phyloP scores from a whole-genome alignment of 2,113 vertebrate species.

The Passer montanus region DNA sequence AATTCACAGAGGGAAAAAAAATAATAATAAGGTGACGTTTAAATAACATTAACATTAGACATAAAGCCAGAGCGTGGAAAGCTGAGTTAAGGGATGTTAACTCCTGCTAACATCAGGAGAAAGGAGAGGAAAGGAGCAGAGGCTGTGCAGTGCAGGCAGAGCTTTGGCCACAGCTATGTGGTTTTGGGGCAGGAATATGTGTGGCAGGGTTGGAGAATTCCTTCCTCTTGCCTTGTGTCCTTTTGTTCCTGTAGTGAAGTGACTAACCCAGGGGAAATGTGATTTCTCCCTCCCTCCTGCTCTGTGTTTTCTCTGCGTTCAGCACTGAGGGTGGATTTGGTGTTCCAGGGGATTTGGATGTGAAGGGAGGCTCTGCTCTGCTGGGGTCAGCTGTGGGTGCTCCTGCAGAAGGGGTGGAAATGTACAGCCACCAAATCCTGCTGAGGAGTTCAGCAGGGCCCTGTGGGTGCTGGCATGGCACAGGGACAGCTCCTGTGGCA shows the following conservation, averaged over 20 bases:
- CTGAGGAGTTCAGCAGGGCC: background rate
- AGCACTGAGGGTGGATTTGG: background rate
- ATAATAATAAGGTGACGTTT: background rate
- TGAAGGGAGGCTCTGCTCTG: background rate
- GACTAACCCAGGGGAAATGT: background rate
- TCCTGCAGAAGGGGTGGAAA: background rate
- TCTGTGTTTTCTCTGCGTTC: background rate
- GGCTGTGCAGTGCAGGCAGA: background rate
- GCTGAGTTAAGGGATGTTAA: background rate
- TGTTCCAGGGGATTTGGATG: background rate
- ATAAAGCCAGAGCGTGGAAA: conserved; percentile 10
- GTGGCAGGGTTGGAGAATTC: background rate
- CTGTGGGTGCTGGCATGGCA: background rate
- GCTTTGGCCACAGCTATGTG: background rate
- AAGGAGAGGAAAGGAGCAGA: background rate
- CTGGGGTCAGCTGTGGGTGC: rapidly evolving
- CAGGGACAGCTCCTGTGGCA: background rate
- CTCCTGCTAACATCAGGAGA: background rate
- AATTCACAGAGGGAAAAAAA: background rate
- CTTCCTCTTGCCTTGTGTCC: background rate
- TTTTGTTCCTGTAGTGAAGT: background rate
- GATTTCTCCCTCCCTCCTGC: background rate
- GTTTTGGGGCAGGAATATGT: rapidly evolving
- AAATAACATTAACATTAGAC: conserved; percentile 13
- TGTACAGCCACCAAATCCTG: background rate